Percentiles rank a stretch among this genome's conserved stretches.
Evolutionary conservation across 2,797 vertebrate genomes (phyloP).

Genomic region (Tolypeutes matacus): DNA sequence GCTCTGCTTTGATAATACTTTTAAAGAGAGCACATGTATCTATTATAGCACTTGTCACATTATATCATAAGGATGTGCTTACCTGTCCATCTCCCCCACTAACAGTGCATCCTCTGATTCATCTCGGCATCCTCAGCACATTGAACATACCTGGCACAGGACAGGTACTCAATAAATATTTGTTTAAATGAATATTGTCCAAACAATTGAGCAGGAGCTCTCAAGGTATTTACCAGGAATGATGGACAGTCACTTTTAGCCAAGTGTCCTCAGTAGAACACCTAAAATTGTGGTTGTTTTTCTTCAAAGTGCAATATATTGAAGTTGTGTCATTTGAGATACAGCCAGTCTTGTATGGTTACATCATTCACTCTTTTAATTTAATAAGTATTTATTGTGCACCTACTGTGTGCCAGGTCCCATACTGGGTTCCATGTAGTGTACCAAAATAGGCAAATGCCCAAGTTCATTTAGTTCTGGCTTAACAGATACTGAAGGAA

Average conservation of each 20-base stretch:
- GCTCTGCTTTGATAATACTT: not conserved
- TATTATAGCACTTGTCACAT: not conserved
- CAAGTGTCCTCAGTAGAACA: not conserved
- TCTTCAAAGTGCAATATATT: not conserved
- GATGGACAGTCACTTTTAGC: conserved; percentile 5
- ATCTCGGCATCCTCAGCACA: not conserved
- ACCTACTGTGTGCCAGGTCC: not conserved
- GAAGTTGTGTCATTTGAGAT: conserved; percentile 45
- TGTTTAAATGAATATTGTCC: conserved; percentile 37
- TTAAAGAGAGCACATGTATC: not conserved
- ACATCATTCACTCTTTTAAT: conserved; percentile 11
- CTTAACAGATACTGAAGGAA: not conserved
- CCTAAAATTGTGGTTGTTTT: conserved; percentile 38
- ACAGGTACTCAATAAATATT: conserved; percentile 52
- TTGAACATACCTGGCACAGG: not conserved
- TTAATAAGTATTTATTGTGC: conserved; percentile 38
- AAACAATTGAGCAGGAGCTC: not conserved
- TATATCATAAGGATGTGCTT: not conserved
- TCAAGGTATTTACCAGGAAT: conserved; percentile 11
- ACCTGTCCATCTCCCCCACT: not conserved
- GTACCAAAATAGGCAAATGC: not conserved
- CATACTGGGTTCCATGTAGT: not conserved
- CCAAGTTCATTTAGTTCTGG: not conserved
- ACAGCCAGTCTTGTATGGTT: not conserved
- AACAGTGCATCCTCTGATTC: not conserved